Conservation (phyloP, 1,140 invertebrate genomes). For the Macrosteles quadrilineatus region DNA sequence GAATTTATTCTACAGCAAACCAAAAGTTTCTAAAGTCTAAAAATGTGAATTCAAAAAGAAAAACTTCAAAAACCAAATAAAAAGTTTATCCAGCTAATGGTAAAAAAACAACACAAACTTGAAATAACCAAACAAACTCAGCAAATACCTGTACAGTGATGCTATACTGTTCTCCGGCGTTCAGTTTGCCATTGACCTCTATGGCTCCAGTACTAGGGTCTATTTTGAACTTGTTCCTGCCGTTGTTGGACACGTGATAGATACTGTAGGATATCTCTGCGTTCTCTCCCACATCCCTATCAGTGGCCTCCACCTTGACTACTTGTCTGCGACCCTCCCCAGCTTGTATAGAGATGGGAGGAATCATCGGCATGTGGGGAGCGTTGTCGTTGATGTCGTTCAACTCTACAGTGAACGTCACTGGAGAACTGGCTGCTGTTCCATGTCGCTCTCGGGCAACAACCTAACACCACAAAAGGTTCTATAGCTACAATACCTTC, state of each 20-base stretch:
- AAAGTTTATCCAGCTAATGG: too few relatives aligned
- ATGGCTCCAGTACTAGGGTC: constrained; percentile 77
- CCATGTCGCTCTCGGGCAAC: constrained; percentile 80
- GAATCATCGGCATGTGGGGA: constrained; percentile 71
- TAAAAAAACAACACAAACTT: too few relatives aligned
- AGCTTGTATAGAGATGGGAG: constrained; percentile 76
- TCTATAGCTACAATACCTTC: neutral
- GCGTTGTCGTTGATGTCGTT: constrained; percentile 86
- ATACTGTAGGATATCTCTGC: constrained; percentile 80
- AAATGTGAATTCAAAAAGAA: too few relatives aligned
- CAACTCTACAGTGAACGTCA: constrained; percentile 74
- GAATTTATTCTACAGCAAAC: too few relatives aligned
- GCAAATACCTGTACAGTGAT: constrained; percentile 84
- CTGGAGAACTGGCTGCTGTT: constrained; percentile 75
- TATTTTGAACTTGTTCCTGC: constrained; percentile 80
- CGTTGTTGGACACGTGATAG: constrained; percentile 88
- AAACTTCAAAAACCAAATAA: too few relatives aligned
- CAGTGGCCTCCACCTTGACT: constrained; percentile 76
- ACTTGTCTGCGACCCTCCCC: constrained; percentile 74
- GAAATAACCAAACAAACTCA: too few relatives aligned
- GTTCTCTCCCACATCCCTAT: constrained; percentile 84
- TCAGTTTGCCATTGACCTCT: constrained; percentile 61
- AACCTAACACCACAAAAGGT: constrained; percentile 45
- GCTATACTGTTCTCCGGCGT: constrained; percentile 85
- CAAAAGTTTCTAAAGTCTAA: too few relatives aligned